phyloP scores from a whole-genome alignment of 35 echinoderm and acorn worm species.

The Apostichopus parvimensis region DNA sequence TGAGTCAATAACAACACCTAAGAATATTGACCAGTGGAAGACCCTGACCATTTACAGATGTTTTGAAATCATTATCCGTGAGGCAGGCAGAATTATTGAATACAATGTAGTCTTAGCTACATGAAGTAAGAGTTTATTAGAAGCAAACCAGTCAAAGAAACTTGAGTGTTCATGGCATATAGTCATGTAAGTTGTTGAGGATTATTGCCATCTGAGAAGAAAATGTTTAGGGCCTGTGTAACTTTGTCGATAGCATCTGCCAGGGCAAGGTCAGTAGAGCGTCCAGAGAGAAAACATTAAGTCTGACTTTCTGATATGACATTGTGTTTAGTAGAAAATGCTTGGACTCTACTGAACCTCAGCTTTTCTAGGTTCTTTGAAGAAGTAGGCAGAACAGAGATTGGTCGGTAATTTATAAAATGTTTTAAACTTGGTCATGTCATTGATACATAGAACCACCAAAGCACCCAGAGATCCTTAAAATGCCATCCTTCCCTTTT shows the following conservation, averaged over 20 bases:
- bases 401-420: not conserved
- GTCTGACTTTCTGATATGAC: not conserved
- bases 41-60: not conserved
- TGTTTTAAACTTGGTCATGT: too few species aligned
- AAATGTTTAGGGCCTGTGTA: not conserved
- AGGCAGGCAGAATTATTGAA: slow-evolving; percentile 13
- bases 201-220: not conserved
- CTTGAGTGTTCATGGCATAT: not conserved
- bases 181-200: slow-evolving; percentile 12
- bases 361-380: not conserved
- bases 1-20: slow-evolving; percentile 32
- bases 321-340: not conserved
- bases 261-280: not conserved
- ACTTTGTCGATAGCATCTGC: not conserved
- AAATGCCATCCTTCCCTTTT: too few species aligned
- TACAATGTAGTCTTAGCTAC: slow-evolving; percentile 5
- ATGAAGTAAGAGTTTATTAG: slow-evolving; percentile 15
- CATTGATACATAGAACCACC: too few species aligned
- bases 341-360: not conserved
- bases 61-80: slow-evolving; percentile 5
- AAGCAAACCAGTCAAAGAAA: slow-evolving; percentile 23
- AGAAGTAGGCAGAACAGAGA: not conserved
- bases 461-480: too few species aligned
- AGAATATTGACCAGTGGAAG: not conserved
- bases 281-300: not conserved